Conservation (phyloP, 2,797 vertebrate genomes). For the Pangasius macronema region DNA sequence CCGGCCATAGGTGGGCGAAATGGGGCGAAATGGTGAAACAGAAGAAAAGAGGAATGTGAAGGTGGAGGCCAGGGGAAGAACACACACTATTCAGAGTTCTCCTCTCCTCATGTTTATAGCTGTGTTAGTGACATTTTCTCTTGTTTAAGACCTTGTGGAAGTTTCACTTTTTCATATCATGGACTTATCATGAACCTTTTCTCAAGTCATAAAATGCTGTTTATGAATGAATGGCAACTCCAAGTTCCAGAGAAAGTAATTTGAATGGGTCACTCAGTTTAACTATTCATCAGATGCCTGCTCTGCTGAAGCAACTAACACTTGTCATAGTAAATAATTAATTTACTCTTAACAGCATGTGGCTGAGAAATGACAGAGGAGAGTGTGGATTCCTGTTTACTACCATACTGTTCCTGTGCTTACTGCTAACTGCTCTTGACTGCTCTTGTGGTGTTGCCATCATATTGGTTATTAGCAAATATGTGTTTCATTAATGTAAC, state of each 20-base stretch:
- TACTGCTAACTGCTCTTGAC: not conserved
- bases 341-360: constrained; percentile 37
- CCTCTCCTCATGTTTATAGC: not conserved
- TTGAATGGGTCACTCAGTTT: constrained; percentile 32
- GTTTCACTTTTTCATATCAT: not conserved
- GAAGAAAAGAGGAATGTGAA: not conserved
- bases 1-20: constrained; percentile 3
- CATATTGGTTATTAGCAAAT: not conserved
- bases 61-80: not conserved
- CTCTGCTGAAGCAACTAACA: constrained; percentile 37
- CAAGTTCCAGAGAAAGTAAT: constrained; percentile 4
- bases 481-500: not conserved
- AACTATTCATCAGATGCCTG: constrained; percentile 46
- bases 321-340: constrained; percentile 54
- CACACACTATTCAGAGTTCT: not conserved
- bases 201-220: not conserved
- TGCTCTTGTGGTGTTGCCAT: not conserved
- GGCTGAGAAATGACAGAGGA: not conserved
- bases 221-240: constrained; percentile 36
- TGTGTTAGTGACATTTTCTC: not conserved
- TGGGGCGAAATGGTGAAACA: not conserved
- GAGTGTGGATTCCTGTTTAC: constrained; percentile 1
- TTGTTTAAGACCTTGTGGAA: not conserved
- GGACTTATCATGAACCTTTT: not conserved
- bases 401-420: not conserved